phyloP scores from a whole-genome alignment of 2,797 vertebrate genomes.

The Synaphobranchus kaupii region DNA sequence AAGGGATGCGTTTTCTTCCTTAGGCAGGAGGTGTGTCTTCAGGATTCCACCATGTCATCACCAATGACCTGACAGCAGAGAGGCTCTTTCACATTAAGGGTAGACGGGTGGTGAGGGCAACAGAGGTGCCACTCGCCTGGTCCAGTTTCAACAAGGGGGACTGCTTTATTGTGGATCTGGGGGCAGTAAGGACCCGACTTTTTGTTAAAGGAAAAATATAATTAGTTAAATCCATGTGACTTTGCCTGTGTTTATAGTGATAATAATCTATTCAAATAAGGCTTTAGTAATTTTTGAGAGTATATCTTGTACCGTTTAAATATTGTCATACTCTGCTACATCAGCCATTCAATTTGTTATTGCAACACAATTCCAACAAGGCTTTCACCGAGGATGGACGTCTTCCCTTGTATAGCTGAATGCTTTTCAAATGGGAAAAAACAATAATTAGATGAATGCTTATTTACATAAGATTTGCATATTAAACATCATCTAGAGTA shows the following conservation, averaged over 20 bases:
- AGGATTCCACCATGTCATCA: conserved; percentile 76
- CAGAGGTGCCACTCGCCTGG: conserved; percentile 75
- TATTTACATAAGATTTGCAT: no score
- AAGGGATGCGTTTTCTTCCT: background rate
- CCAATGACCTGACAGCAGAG: conserved; percentile 69
- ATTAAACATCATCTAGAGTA: no score
- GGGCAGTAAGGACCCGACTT: conserved; percentile 62
- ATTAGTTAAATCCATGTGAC: background rate
- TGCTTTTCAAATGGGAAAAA: no score
- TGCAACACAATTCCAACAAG: background rate
- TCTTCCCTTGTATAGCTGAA: no score
- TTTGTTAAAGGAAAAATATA: background rate
- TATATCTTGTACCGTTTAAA: background rate
- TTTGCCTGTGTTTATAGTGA: no score
- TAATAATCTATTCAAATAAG: background rate
- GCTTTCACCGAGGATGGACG: background rate
- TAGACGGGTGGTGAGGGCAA: conserved; percentile 75
- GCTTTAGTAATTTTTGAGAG: background rate
- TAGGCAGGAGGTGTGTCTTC: conserved; percentile 78
- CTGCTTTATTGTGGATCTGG: conserved; percentile 79
- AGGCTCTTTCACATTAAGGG: conserved; percentile 78
- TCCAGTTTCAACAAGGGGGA: conserved; percentile 78
- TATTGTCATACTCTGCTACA: background rate
- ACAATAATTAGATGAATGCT: no score
- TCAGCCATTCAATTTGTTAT: background rate